Conservation (phyloP, 2,797 vertebrate species). For the Chromis chromis region DNA sequence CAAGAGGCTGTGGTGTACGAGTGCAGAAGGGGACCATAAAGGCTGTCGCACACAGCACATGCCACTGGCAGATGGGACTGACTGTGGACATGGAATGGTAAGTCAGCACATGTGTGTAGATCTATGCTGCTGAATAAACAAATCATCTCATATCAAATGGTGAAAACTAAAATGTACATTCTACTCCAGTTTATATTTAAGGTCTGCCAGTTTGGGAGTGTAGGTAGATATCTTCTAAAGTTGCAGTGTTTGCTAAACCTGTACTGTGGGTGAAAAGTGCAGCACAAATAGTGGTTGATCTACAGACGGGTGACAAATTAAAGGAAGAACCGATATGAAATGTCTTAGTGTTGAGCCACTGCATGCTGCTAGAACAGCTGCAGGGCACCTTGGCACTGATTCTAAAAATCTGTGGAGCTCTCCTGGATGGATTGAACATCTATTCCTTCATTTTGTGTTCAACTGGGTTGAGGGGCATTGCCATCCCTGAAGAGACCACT, state of each 20-base stretch:
- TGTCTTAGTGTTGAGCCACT: too few species aligned
- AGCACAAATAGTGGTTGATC: neutral
- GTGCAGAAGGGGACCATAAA: slow-evolving; percentile 91
- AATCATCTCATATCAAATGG: neutral
- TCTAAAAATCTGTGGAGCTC: too few species aligned
- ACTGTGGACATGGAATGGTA: slow-evolving; percentile 95
- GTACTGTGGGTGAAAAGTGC: neutral
- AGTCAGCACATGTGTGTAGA: slow-evolving; percentile 55
- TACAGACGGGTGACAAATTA: neutral
- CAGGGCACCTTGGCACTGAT: too few species aligned
- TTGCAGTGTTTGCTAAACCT: neutral
- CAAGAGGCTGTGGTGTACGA: slow-evolving; percentile 96
- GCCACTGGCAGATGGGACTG: slow-evolving; percentile 95
- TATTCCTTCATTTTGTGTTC: too few species aligned
- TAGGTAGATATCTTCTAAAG: neutral
- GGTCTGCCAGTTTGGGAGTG: neutral
- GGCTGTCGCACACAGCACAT: slow-evolving; percentile 97
- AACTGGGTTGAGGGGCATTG: too few species aligned
- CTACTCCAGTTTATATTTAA: neutral
- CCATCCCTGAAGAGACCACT: too few species aligned
- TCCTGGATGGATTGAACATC: too few species aligned
- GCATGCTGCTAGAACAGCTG: too few species aligned
- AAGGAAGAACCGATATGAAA: too few species aligned
- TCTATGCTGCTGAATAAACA: neutral
- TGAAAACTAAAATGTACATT: neutral